Evolutionary conservation across 2,888 invertebrate genomes (phyloP), one percentile per base, ranked within the genome.

Genomic region (Candidula unifasciata): DNA sequence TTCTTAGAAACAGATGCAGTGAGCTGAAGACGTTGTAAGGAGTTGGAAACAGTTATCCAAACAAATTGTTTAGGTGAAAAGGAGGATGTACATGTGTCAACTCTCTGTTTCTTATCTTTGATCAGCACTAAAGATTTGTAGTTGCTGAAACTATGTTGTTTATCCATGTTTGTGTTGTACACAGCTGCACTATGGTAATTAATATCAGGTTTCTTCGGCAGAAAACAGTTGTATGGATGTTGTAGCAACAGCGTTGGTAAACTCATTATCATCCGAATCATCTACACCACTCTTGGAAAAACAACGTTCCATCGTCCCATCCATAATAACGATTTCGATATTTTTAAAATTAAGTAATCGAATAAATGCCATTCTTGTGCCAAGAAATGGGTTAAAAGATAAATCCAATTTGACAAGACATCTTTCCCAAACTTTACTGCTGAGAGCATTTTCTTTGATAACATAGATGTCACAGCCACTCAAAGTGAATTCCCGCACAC

Each of bases 321-420:
- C 10, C 30, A 69, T 24, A 54, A 3, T 37, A 33, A 82, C 2
- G 13, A 10, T 10, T 74, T 82, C 74, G 10, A 82, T 5, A 27
- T 73, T 18, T 74, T 74, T 82, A 18, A 82, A 35, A 27, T 44
- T 73, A 21, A 74, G 3, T 1, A 82, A 21, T 21, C 35, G 33
- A 13, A 82, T 21, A 24, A 60, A n/a, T 16, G 64, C 37, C 13
- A 27, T 21, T 10, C 18, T 60, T 1, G 52, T 35, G 2, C 73
- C 74, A 27, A 30, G 10, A 30, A 82, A 21, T 16, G 74, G 74
- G 33, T 82, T 82, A 8, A 2, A 27, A 5, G 82, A 82, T 21
- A 82, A 10, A 24, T 73, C 82, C 2, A 82, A 21, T 18, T 37
- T 74, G 24, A n/a, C 3, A 1, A 82, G 37, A 64, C 82, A 74